Evolutionary conservation across 2,888 invertebrate species (phyloP).

Genomic region (Dicranocentrus wangi): DNA sequence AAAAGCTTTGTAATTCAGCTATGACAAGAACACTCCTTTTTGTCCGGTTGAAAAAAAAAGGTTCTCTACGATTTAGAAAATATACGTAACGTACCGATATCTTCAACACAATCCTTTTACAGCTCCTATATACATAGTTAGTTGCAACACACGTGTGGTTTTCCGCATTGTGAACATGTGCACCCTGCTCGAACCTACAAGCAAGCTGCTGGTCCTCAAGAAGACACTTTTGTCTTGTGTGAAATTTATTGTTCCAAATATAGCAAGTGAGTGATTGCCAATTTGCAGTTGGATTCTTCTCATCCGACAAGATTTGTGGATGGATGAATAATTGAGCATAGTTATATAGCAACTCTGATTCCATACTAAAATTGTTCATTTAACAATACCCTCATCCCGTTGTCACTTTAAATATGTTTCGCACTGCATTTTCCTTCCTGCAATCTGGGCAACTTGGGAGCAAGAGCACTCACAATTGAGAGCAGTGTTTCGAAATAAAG

Average conservation of each 20-base stretch:
- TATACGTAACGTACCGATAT: too few relatives aligned
- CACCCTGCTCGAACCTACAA: too few relatives aligned
- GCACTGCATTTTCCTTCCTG: too few relatives aligned
- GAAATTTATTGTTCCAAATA: conserved; percentile 57
- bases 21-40: conserved; percentile 58
- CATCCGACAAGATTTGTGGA: conserved; percentile 35
- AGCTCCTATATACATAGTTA: background rate
- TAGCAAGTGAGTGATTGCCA: conserved; percentile 64
- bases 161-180: too few relatives aligned
- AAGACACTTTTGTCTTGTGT: too few relatives aligned
- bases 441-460: too few relatives aligned
- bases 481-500: background rate
- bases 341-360: background rate
- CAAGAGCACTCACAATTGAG: too few relatives aligned
- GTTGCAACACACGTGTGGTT: too few relatives aligned
- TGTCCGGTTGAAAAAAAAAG: conserved; percentile 43
- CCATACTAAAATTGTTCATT: too few relatives aligned
- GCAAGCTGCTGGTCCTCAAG: too few relatives aligned
- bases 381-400: too few relatives aligned
- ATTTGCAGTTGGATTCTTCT: conserved; percentile 60
- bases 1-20: conserved; percentile 53
- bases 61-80: conserved; percentile 11
- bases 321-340: conserved; percentile 40
- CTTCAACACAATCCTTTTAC: background rate
- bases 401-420: too few relatives aligned